Base-by-base conservation (phyloP, 2,797 vertebrate genomes). In the Hyperoplus lanceolatus region DNA sequence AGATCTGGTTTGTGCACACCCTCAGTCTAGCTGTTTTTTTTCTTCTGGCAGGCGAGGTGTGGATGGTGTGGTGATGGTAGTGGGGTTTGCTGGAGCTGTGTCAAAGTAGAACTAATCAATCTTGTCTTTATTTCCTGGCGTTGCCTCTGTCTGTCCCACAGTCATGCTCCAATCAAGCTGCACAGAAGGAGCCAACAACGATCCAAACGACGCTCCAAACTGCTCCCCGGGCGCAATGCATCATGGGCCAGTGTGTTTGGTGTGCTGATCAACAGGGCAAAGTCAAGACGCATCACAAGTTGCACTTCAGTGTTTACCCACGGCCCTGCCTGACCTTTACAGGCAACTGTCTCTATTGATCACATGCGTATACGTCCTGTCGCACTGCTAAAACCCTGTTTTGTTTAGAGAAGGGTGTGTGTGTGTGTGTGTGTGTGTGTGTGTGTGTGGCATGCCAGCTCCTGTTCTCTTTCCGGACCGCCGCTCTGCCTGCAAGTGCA, bases 41-140 rank as follows among this genome's bases (percentile, higher is more conserved):
- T 29, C 29, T 18, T 73, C 18, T 64, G 50, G 45, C 41, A 61
- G 9, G 42, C 5, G 39, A 50, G 6, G 46, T 56, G 16, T 63
- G 48, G 36, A 54, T 62, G 58, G 46, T 51, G 66, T 48, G 53
- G 48, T 4, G 48, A 5, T 29, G 3, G 46, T 15, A 16, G 14
- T 18, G 48, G 60, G 66, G 57, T 48, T 46, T 59, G 59, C 58
- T 75, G 64, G 81, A 50, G 73, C 76, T 81, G 77, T 83, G 79
- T 89, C 82, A 80, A 80, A 90, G 73, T 91, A 88, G 87, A 89
- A 90, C 88, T 85, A 90, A 92, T 93, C 89, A 87, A 91, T 91
- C 80, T 80, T 84, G 84, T 84, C 86, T 92, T 88, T 89, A 86
- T 90, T 79, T 91, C 79, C 60, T 83, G 85, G 79, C 80, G 60